Percentiles rank a stretch among this genome's conserved stretches.
Conservation (phyloP, 2,113 vertebrate species). For the Mellivora capensis region DNA sequence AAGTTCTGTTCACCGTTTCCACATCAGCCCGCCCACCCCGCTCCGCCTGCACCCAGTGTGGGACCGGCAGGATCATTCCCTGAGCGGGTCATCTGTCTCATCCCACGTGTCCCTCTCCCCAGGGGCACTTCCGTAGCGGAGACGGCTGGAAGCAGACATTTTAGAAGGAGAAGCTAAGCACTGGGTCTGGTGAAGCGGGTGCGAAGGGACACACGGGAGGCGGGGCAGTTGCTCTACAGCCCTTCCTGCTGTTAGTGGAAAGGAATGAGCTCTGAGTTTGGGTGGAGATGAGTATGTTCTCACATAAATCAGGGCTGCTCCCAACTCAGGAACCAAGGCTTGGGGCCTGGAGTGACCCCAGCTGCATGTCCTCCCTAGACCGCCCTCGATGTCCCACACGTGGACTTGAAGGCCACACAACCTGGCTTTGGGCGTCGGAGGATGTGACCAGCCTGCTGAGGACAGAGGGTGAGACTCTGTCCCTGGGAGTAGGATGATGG, state of each 20-base stretch:
- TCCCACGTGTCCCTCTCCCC: background rate
- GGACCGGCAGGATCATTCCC: background rate
- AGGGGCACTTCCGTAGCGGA: fast-evolving
- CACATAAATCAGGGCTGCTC: background rate
- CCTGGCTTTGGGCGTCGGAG: background rate
- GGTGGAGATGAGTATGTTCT: no score
- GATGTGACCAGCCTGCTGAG: background rate
- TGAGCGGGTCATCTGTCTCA: no score
- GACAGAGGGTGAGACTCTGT: background rate
- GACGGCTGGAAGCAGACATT: background rate
- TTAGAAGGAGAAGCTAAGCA: background rate
- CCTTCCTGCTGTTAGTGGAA: background rate
- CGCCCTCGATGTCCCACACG: fast-evolving
- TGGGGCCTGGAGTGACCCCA: background rate
- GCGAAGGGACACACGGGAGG: fast-evolving
- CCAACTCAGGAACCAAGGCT: background rate
- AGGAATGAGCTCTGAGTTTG: background rate
- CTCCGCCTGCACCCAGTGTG: background rate
- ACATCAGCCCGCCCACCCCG: background rate
- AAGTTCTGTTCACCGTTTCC: background rate
- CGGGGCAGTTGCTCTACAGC: fast-evolving
- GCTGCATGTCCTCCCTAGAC: background rate
- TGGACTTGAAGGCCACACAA: background rate
- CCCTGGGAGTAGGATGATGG: background rate
- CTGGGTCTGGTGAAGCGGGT: background rate